Conservation (phyloP, 2,797 vertebrate genomes). For the Molothrus aeneus region DNA sequence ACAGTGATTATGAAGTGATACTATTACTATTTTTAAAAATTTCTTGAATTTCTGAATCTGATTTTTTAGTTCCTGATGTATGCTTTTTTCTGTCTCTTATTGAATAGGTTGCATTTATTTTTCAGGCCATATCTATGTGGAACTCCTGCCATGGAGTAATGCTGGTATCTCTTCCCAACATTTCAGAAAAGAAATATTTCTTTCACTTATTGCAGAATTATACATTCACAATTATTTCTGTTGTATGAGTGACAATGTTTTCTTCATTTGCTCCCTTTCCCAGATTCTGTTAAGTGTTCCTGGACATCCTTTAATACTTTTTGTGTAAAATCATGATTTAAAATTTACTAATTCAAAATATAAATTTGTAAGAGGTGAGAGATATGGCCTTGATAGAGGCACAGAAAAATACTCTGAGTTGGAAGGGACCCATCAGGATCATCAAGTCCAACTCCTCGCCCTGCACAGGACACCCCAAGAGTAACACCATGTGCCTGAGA, state of each 20-base stretch:
- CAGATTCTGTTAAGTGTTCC: not conserved
- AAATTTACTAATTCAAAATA: not conserved
- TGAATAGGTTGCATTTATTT: not conserved
- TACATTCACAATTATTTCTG: not conserved
- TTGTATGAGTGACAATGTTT: not conserved
- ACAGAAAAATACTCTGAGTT: not conserved
- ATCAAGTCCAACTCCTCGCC: fast-evolving
- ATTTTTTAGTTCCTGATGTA: not conserved
- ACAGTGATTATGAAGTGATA: not conserved
- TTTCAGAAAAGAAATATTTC: not conserved
- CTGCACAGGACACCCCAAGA: not conserved
- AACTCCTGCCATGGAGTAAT: not conserved
- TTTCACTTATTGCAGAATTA: not conserved
- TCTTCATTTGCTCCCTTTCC: not conserved
- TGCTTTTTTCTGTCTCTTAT: not conserved
- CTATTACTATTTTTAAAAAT: not conserved
- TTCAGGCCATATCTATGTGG: not conserved
- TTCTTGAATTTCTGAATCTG: not conserved
- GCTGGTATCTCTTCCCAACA: not conserved
- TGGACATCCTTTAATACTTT: not conserved
- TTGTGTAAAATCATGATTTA: not conserved
- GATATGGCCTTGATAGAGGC: not conserved
- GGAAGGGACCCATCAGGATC: not conserved
- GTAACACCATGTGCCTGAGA: not conserved
- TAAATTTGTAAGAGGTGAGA: not conserved